phyloP scores from a whole-genome alignment of 2,113 vertebrate species.

The Catharus bicknelli region DNA sequence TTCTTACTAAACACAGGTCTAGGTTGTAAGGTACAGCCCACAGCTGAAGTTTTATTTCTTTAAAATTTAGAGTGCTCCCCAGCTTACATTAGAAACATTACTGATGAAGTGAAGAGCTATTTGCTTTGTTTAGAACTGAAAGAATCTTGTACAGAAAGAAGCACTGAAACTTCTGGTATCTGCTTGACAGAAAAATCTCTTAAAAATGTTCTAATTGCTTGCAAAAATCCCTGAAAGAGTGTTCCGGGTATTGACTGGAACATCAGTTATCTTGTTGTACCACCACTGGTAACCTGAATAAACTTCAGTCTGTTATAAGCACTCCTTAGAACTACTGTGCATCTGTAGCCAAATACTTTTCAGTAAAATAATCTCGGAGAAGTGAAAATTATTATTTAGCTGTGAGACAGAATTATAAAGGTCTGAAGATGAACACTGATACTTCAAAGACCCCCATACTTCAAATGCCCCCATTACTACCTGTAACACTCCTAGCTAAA shows the following conservation, averaged over 20 bases:
- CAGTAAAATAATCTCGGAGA: neutral
- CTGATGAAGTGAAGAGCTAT: slow-evolving; percentile 19
- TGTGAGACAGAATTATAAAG: neutral
- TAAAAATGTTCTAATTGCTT: neutral
- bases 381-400: neutral
- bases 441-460: neutral
- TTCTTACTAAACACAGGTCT: slow-evolving; percentile 49
- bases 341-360: neutral
- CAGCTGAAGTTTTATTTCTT: slow-evolving; percentile 6
- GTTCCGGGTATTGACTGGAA: neutral
- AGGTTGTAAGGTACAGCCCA: slow-evolving; percentile 28
- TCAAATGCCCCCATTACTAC: neutral
- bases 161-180: neutral
- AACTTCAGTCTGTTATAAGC: neutral
- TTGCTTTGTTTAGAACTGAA: slow-evolving; percentile 37
- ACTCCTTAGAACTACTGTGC: neutral
- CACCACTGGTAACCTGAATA: neutral
- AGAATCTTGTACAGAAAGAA: neutral
- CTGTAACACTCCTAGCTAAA: neutral
- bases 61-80: neutral
- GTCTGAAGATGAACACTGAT: neutral
- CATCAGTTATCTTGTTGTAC: neutral
- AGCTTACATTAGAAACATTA: slow-evolving; percentile 26
- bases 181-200: neutral
- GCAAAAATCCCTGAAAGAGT: neutral